Percentiles rank a stretch among this genome's conserved stretches.
These are phyloP conservation scores for Proctacanthus coquilletti DNA, from an alignment of 1,140 invertebrate genomes.

Conservation along the genomic window DNA sequence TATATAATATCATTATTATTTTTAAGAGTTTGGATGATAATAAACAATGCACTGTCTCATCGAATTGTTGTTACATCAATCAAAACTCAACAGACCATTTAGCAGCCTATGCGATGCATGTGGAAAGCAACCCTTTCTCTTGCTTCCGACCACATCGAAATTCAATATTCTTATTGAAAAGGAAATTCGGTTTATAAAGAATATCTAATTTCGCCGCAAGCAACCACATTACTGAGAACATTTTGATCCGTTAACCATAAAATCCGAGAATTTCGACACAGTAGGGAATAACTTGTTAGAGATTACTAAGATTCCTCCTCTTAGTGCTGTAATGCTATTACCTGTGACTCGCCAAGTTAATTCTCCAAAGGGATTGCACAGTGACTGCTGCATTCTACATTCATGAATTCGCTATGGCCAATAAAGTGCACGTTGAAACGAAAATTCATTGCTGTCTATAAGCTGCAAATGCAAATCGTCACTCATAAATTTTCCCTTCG, in stretches of 20 bases:
- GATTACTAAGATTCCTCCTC: background rate
- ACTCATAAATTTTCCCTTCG: background rate
- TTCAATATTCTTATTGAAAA: background rate
- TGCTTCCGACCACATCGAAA: too few relatives aligned
- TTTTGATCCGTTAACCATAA: conserved; percentile 1
- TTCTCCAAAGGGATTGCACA: background rate
- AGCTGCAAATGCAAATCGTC: background rate
- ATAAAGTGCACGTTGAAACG: background rate
- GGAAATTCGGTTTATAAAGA: background rate
- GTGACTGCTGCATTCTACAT: background rate
- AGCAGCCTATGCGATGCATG: background rate
- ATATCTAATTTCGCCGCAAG: background rate
- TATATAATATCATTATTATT: too few relatives aligned
- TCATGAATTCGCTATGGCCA: background rate
- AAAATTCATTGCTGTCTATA: background rate
- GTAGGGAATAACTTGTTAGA: background rate
- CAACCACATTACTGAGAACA: background rate
- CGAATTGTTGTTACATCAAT: background rate
- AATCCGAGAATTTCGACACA: background rate
- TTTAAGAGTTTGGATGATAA: too few relatives aligned
- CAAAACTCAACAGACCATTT: background rate
- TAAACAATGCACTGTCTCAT: too few relatives aligned
- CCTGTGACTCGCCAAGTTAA: background rate
- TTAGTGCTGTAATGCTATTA: background rate
- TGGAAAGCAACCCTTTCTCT: background rate